phyloP scores from a whole-genome alignment of 1,140 invertebrate genomes.

The Procambarus clarkii region DNA sequence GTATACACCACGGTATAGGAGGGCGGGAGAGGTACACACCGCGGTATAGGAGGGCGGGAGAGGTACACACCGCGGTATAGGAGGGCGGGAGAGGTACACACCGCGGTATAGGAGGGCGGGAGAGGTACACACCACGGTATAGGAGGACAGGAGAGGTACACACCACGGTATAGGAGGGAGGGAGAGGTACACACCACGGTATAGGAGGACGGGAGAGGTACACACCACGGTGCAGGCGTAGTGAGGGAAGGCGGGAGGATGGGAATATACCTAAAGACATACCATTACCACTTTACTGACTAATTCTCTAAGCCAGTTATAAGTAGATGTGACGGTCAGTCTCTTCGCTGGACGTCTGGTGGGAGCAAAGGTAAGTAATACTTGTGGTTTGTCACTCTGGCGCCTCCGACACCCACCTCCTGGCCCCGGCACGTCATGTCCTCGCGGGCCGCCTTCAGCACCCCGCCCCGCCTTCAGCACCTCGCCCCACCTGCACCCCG shows the following conservation, averaged over 20 bases:
- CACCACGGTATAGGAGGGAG: too few species aligned
- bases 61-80: too few species aligned
- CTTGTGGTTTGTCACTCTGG: constrained; percentile 50
- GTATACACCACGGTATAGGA: not conserved
- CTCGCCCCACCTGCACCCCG: too few species aligned
- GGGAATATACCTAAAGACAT: not conserved
- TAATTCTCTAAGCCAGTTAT: constrained; percentile 42
- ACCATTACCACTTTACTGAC: constrained; percentile 25
- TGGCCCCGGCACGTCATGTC: not conserved
- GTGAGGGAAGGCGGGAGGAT: too few species aligned
- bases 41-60: too few species aligned
- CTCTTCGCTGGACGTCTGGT: not conserved
- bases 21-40: too few species aligned
- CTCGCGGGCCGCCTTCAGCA: not conserved
- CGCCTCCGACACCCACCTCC: not conserved
- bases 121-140: not conserved
- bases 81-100: not conserved
- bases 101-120: not conserved
- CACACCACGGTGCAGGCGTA: not conserved
- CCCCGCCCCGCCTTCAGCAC: too few species aligned
- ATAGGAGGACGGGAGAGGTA: too few species aligned
- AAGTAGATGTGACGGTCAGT: constrained; percentile 62
- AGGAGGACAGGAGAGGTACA: not conserved
- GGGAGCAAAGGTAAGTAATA: constrained; percentile 56
- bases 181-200: too few species aligned